A percentile compares a stretch with the other conserved stretches of the same genome.
Evolutionary conservation across 2,113 vertebrate genomes (phyloP).

Genomic region (Hemiscyllium ocellatum): DNA sequence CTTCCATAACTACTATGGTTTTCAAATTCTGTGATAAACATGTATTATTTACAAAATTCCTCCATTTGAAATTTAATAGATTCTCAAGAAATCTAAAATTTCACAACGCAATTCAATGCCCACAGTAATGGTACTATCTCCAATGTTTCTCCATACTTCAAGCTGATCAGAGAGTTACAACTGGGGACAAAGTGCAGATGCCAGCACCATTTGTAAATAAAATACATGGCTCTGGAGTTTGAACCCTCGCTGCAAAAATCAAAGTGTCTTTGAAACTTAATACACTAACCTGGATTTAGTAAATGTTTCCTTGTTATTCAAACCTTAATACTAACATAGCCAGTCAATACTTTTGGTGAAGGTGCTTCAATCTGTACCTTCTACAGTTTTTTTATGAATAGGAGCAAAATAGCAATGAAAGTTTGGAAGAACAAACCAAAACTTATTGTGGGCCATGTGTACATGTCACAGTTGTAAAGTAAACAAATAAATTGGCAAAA

Average conservation of each 20-base stretch:
- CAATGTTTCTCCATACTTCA: neutral
- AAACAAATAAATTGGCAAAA: neutral
- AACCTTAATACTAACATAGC: neutral
- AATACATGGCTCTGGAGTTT: neutral
- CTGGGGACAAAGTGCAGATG: neutral
- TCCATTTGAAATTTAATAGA: neutral
- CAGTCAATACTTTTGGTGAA: neutral
- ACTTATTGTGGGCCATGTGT: neutral
- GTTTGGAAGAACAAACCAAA: neutral
- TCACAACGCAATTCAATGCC: neutral
- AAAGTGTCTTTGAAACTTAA: neutral
- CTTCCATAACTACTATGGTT: neutral
- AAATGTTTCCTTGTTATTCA: neutral
- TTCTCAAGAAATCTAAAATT: neutral
- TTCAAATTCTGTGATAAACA: neutral
- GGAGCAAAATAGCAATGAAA: neutral
- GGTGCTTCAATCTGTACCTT: neutral
- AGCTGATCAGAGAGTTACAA: neutral
- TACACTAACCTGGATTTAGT: neutral
- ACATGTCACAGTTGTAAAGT: neutral
- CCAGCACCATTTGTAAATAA: slow-evolving; percentile 17
- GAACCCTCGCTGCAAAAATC: neutral
- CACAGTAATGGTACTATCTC: neutral
- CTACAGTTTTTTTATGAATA: neutral
- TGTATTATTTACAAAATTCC: neutral